A percentile compares a stretch with the other conserved stretches of the same genome.
Conservation (phyloP, 2,888 invertebrate species). For the Poecilobothrus nobilitatus region DNA sequence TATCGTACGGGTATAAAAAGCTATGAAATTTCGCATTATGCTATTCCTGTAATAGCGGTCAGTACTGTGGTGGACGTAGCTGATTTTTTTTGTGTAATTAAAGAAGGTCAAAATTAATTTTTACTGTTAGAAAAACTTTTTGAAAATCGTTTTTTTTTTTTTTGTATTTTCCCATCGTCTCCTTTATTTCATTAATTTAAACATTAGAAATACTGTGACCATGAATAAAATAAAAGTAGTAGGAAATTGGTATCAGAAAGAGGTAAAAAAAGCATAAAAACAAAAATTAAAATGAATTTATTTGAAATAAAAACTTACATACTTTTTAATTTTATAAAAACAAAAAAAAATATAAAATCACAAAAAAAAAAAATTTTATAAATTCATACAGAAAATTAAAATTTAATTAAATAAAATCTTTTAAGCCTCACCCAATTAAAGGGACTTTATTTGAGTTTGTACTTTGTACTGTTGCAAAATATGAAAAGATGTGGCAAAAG, state of each 20-base stretch:
- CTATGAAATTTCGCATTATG: too few species aligned
- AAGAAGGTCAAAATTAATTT: not conserved
- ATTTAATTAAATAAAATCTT: slow-evolving; percentile 6
- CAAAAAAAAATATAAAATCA: not conserved
- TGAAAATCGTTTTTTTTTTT: not conserved
- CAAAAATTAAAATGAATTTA: not conserved
- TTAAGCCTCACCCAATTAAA: not conserved
- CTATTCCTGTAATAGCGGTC: too few species aligned
- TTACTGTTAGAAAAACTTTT: not conserved
- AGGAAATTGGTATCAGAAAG: not conserved
- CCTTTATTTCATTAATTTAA: not conserved
- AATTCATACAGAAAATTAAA: slow-evolving; percentile 2
- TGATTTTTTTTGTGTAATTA: not conserved
- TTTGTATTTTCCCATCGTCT: not conserved
- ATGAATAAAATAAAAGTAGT: not conserved
- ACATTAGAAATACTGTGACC: not conserved
- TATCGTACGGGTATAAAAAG: too few species aligned
- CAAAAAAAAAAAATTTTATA: not conserved
- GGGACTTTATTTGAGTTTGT: not conserved
- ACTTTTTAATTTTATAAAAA: not conserved
- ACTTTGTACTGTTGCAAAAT: too few species aligned
- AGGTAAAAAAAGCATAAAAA: not conserved
- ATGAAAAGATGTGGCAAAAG: too few species aligned
- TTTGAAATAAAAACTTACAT: not conserved
- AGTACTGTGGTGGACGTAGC: too few species aligned